Percentiles rank a stretch among this genome's conserved stretches.
phyloP scores from a whole-genome alignment of 2,113 vertebrate genomes.

The Ahaetulla prasina region DNA sequence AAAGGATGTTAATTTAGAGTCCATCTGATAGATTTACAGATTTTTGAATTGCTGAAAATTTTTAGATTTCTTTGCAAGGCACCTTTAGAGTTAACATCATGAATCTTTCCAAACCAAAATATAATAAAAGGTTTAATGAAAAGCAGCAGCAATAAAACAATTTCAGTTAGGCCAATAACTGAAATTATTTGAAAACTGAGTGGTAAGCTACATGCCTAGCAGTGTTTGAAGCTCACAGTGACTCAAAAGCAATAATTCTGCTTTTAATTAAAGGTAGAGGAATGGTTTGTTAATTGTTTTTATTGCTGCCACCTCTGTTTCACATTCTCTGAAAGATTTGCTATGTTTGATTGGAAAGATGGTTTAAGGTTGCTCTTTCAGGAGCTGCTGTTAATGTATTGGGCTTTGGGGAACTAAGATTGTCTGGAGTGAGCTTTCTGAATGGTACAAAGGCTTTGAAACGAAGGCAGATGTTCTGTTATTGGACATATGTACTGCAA shows the following conservation, averaged over 20 bases:
- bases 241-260: neutral
- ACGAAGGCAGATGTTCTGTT: neutral
- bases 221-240: neutral
- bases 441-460: neutral
- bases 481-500: neutral
- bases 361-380: neutral
- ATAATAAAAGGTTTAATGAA: neutral
- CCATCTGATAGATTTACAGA: constrained; percentile 1
- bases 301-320: neutral
- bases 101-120: neutral
- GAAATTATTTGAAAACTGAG: neutral
- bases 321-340: neutral
- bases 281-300: neutral
- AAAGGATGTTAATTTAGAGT: neutral
- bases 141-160: neutral
- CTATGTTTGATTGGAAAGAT: neutral
- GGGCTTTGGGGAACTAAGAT: neutral
- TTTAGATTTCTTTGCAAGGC: neutral
- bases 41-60: neutral
- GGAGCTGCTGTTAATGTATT: neutral
- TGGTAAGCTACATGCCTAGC: neutral
- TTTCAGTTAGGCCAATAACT: neutral
- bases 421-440: neutral
- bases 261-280: neutral
- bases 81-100: neutral